A percentile compares a stretch with the other conserved stretches of the same genome.
phyloP scores from a whole-genome alignment of 2,113 vertebrate species.

The Serinus canaria region DNA sequence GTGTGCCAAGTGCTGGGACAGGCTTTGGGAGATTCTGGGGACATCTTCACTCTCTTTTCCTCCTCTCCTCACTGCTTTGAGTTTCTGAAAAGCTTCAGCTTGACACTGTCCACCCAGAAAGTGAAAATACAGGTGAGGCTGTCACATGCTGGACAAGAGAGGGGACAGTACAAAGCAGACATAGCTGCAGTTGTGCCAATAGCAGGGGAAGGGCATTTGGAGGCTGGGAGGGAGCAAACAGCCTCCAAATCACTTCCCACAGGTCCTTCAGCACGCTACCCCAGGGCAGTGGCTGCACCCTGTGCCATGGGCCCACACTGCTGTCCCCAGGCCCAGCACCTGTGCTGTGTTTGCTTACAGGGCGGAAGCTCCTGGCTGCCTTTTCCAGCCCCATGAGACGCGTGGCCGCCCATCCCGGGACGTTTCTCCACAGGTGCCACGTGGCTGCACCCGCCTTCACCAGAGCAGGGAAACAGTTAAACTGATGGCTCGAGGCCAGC shows the following conservation, averaged over 20 bases:
- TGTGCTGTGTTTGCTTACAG: background rate
- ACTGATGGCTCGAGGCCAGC: background rate
- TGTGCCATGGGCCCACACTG: accelerated
- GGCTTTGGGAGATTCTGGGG: background rate
- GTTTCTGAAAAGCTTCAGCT: background rate
- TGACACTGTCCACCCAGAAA: background rate
- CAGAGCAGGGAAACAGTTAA: conserved; percentile 5
- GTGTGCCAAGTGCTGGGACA: background rate
- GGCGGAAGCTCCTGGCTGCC: background rate
- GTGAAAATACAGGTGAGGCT: background rate
- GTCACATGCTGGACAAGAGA: background rate
- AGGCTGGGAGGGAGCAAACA: background rate
- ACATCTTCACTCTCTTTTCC: accelerated
- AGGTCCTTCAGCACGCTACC: background rate
- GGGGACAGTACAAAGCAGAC: background rate
- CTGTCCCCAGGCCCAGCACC: background rate
- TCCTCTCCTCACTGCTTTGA: background rate
- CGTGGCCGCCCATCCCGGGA: accelerated
- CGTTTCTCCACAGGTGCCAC: background rate
- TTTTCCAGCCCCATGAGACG: background rate
- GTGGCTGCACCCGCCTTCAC: background rate
- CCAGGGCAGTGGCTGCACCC: accelerated
- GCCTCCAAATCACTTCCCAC: background rate
- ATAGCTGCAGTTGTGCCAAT: background rate
- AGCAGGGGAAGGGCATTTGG: background rate